These are phyloP conservation scores for Allobates femoralis DNA, from an alignment of 2,797 vertebrate genomes.

Conservation along the genomic window DNA sequence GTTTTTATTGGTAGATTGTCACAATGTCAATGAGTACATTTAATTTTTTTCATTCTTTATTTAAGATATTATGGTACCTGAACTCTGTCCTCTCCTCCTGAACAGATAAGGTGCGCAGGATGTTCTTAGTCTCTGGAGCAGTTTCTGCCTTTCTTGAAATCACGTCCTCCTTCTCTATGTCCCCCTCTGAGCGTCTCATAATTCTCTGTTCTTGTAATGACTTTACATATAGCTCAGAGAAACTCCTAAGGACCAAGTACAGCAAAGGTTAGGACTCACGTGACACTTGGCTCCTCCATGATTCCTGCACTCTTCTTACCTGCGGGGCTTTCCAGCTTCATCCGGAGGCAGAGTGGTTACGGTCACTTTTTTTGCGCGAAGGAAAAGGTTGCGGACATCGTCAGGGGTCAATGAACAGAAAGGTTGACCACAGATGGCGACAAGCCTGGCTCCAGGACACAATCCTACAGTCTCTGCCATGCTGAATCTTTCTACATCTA, in stretches of 20 bases:
- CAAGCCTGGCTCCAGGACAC: conserved; percentile 85
- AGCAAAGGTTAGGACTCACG: not conserved
- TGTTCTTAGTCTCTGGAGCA: conserved; percentile 70
- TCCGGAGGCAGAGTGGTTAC: conserved; percentile 91
- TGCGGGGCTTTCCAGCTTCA: conserved; percentile 88
- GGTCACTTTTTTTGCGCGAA: conserved; percentile 86
- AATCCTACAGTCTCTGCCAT: conserved; percentile 89
- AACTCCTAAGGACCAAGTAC: conserved; percentile 78
- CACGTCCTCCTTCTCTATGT: conserved; percentile 63
- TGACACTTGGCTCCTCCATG: not conserved
- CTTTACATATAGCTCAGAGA: conserved; percentile 89
- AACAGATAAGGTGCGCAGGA: conserved; percentile 80
- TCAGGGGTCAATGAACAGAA: conserved; percentile 80
- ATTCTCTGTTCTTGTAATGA: conserved; percentile 85
- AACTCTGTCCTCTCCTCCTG: conserved; percentile 77
- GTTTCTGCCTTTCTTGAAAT: conserved; percentile 8
- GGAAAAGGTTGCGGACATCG: conserved; percentile 80
- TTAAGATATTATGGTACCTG: conserved; percentile 35
- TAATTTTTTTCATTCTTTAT: not conserved
- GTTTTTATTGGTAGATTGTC: not conserved
- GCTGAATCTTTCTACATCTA: conserved; percentile 87
- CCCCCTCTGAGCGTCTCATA: conserved; percentile 41
- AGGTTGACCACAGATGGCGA: conserved; percentile 84
- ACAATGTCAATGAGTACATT: not conserved
- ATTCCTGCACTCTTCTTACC: conserved; percentile 72